phyloP scores from a whole-genome alignment of 2,797 vertebrate genomes.

The Allenopithecus nigroviridis region DNA sequence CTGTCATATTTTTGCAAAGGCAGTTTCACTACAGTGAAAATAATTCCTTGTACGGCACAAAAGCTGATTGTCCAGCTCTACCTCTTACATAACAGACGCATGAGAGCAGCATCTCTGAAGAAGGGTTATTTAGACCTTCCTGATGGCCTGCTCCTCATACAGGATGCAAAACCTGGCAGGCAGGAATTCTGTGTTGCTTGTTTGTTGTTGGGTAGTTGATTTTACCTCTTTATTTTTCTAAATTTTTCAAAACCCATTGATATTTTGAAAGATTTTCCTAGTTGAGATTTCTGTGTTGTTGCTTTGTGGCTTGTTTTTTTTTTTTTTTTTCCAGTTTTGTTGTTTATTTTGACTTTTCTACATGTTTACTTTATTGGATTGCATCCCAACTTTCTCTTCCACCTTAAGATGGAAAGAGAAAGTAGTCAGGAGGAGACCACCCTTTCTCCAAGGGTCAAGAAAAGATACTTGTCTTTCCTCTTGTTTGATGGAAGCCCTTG shows the following conservation, averaged over 20 bases:
- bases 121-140: too few relatives aligned
- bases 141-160: not conserved
- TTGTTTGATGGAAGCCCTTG: not conserved
- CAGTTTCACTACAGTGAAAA: not conserved
- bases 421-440: not conserved
- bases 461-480: not conserved
- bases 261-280: not conserved
- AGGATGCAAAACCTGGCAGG: not conserved
- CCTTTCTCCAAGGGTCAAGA: not conserved
- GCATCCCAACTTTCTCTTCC: not conserved
- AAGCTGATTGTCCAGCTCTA: not conserved
- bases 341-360: not conserved
- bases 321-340: not conserved
- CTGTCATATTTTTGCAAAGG: not conserved
- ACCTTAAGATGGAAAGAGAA: not conserved
- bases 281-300: not conserved
- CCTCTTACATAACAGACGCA: not conserved
- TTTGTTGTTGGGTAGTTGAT: not conserved
- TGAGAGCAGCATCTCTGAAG: not conserved
- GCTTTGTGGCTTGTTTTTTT: not conserved
- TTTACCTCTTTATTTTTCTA: constrained; percentile 28
- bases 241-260: not conserved
- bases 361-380: not conserved
- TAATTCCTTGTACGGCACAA: not conserved
- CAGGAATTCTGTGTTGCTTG: not conserved